These are phyloP conservation scores for Triplophysa siluroides DNA, from an alignment of 2,113 vertebrate genomes.

Conservation along the genomic window DNA sequence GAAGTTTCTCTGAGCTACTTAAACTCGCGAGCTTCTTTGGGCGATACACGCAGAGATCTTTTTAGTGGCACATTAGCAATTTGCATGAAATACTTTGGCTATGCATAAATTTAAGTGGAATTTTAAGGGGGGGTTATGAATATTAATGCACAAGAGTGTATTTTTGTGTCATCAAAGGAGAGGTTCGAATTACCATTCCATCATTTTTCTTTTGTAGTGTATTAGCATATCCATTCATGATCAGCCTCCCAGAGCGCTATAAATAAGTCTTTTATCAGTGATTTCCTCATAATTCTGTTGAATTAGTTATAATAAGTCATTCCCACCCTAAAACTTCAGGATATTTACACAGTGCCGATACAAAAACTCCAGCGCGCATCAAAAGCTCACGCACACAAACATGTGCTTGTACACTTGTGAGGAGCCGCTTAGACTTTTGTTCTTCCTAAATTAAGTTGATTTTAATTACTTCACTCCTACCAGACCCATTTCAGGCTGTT, in stretches of 20 bases:
- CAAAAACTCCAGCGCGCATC: conserved; percentile 28
- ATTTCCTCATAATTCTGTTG: conserved; percentile 37
- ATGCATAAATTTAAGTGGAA: conserved; percentile 40
- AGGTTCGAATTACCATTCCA: conserved; percentile 46
- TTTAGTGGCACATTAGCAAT: conserved; percentile 32
- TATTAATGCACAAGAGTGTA: conserved; percentile 53
- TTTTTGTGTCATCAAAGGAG: conserved; percentile 57
- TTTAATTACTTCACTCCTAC: neutral
- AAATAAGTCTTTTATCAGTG: conserved; percentile 50
- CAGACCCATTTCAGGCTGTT: neutral
- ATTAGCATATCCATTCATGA: conserved; percentile 54
- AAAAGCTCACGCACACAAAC: neutral
- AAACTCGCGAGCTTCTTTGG: neutral
- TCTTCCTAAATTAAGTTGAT: conserved; percentile 11
- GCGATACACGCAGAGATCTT: neutral
- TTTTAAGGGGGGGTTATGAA: conserved; percentile 48
- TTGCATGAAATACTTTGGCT: conserved; percentile 41
- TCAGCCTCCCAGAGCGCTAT: conserved; percentile 37
- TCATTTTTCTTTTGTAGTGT: conserved; percentile 50
- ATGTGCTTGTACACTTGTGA: neutral
- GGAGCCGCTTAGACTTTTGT: neutral
- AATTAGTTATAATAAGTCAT: conserved; percentile 40
- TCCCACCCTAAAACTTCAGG: neutral
- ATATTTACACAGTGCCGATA: conserved; percentile 33
- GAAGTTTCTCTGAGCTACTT: conserved; percentile 11